Percentiles rank a stretch among this genome's conserved stretches.
These are phyloP conservation scores for Misgurnus anguillicaudatus DNA, from an alignment of 2,113 vertebrate genomes.

Conservation along the genomic window DNA sequence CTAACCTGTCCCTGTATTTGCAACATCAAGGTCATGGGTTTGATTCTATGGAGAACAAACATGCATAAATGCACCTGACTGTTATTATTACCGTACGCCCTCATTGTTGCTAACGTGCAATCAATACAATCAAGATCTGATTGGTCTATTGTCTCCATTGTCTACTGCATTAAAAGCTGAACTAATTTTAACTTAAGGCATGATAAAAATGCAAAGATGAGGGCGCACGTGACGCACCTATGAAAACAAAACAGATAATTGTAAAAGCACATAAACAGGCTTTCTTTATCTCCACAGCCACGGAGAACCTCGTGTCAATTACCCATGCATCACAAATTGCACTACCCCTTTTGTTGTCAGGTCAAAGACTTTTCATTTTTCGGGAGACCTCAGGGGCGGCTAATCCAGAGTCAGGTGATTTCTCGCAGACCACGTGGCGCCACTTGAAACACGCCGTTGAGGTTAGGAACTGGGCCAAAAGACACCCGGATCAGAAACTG, in stretches of 20 bases:
- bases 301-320: neutral
- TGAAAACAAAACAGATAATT: too few species aligned
- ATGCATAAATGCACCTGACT: neutral
- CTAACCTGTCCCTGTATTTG: neutral
- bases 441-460: slow-evolving; percentile 43
- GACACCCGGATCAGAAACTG: slow-evolving; percentile 63
- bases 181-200: too few species aligned
- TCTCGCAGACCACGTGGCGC: slow-evolving; percentile 75
- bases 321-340: slow-evolving; percentile 18
- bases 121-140: too few species aligned
- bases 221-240: too few species aligned
- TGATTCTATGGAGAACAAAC: neutral
- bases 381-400: slow-evolving; percentile 36
- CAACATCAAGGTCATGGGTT: too few species aligned
- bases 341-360: neutral
- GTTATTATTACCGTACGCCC: too few species aligned
- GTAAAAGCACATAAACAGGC: neutral
- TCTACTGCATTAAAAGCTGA: too few species aligned
- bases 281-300: neutral
- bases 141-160: too few species aligned
- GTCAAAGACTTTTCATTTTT: slow-evolving; percentile 13
- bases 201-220: too few species aligned
- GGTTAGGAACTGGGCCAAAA: slow-evolving; percentile 52
- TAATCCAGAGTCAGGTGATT: slow-evolving; percentile 82
- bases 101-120: too few species aligned